Evolutionary conservation across 2,113 vertebrate species (phyloP), one percentile per base, ranked within the genome.

Genomic region (Holacanthus passer): DNA sequence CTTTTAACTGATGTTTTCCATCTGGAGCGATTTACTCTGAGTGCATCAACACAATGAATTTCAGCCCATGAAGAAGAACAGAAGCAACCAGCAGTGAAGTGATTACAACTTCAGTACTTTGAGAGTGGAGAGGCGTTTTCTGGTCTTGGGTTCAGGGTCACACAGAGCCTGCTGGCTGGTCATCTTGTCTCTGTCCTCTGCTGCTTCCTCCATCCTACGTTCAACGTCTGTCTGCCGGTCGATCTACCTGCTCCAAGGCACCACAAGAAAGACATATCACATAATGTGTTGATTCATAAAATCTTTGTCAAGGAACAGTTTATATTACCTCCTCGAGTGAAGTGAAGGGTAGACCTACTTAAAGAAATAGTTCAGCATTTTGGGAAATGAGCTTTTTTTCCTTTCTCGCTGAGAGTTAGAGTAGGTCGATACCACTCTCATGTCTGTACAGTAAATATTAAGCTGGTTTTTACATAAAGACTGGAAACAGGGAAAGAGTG

Each of bases 141-240:
- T 39, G 13, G 39, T 64, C 71, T 50, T 80, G 60, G 77, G 65
- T 8, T 89, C 74, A 1, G 86, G 45, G n/a, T 70, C 86, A 76
- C 82, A 93, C 13, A 88, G 89, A 27, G 63, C 84, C 80, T 93
- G 87, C 55, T 91, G 90, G 50, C 92, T 94, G 37, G 86, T 90
- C 73, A 91, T 86, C 53, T 73, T 88, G 14, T 56, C 58, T 55
- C 65, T 32, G 47, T 91, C 85, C 5, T 83, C 86, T 11, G 41
- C 7, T 31, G 83, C 35, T 11, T 88, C 79, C 5, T 84, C 90
- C 93, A 94, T 95, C 56, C 7, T 87, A 0, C 35, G 22, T 19
- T 47, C 19, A 17, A 8, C 1, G 58, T 53, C 27, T 27, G 48
- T 74, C 56, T 59, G 32, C 10, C 1, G 32, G n/a, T 67, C 43